A percentile compares a stretch with the other conserved stretches of the same genome.
These are phyloP conservation scores for Polia nebulosa DNA, from an alignment of 2,888 invertebrate species.

Conservation along the genomic window DNA sequence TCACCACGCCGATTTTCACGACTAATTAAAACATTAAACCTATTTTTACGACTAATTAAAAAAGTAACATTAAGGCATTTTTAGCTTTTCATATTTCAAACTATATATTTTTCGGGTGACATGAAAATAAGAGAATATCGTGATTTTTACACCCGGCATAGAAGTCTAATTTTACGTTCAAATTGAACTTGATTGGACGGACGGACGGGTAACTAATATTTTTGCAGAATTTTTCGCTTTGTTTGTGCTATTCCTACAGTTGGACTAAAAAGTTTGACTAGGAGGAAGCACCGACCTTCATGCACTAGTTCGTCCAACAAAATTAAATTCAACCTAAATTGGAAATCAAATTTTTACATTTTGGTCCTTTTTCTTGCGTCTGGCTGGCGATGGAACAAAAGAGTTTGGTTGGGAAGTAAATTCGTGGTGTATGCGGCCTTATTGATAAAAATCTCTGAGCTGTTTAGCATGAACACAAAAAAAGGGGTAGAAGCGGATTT, in stretches of 20 bases:
- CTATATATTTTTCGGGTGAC: neutral
- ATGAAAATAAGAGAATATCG: neutral
- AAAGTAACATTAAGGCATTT: no score
- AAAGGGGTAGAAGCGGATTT: no score
- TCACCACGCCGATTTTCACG: no score
- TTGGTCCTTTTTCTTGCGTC: neutral
- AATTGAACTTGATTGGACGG: constrained; percentile 50
- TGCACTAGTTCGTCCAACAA: constrained; percentile 5
- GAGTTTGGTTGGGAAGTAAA: neutral
- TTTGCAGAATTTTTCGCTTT: constrained; percentile 22
- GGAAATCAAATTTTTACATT: constrained; percentile 10
- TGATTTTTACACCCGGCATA: constrained; percentile 34
- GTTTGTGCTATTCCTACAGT: constrained; percentile 17
- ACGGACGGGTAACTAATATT: constrained; percentile 36
- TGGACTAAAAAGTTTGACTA: no score
- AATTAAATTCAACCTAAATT: constrained; percentile 40
- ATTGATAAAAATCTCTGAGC: no score
- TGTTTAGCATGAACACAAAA: no score
- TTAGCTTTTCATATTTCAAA: neutral
- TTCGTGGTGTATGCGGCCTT: no score
- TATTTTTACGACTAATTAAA: no score
- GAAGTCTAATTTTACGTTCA: constrained; percentile 38
- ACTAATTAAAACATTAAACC: no score
- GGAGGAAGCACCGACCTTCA: no score
- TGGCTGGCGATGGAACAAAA: neutral